Base-by-base conservation (phyloP, 2,797 vertebrate species). In the Falco berigora region DNA sequence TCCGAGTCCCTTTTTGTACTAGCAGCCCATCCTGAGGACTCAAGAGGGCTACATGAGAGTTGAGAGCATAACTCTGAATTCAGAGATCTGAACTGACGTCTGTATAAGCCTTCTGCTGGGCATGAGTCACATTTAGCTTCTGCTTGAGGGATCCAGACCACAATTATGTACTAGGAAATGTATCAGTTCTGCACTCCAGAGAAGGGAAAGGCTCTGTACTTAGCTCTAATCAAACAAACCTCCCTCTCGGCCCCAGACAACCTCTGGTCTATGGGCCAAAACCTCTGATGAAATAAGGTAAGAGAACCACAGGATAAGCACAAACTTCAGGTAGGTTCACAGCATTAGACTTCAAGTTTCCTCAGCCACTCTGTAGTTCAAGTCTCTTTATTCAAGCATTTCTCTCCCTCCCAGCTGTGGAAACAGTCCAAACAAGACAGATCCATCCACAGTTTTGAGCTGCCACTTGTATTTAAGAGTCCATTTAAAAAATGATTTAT, bases 401-500 rank as follows among this genome's bases (percentile, higher is more conserved):
- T 81, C 64, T 66, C 13, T 55, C 49, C 32, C 56, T 74, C 47
- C 62, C 53, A 38, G n/a, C 50, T 73, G 24, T 8, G 25, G 19
- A 52, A 94, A 89, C 5, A 66, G 49, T 25, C 42, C 49, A 86
- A 59, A 9, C 32, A 90, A 76, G 63, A 77, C 28, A 53, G 49
- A 95, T 74, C 52, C 21, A 67, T 64, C 59, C 27, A 30, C 49
- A 63, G 52, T 69, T 95, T 67, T 53, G 38, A 87, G 85, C 59
- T 93, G 61, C 40, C 74, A 89, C 77, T 95, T 77, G 27, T 79
- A 93, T 76, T 32, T 82, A 93, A 47, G n/a, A 88, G 14, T 23
- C 22, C 49, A 71, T 93, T 92, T 56, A 4, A 42, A 67, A 86
- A 92, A 46, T 30, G 14, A 75, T 46, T 4, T 6, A 72, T 82